Evolutionary conservation across 2,113 vertebrate species (phyloP), one percentile per base, ranked within the genome.

Genomic region (Callionymus lyra): DNA sequence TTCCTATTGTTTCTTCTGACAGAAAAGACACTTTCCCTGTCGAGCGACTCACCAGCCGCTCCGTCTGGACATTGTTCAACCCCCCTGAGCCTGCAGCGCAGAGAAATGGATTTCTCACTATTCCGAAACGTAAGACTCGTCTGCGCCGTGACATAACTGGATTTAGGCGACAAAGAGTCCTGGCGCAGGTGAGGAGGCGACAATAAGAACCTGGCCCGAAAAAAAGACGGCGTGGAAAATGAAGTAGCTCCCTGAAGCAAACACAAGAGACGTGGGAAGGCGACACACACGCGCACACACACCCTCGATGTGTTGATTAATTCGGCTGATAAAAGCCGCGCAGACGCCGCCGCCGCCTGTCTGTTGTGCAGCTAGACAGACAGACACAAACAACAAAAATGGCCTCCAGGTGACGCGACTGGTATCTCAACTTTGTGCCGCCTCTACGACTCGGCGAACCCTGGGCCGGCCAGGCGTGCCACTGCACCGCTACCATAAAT

Each of bases 391-490:
- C 50, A 56, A 63, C 50, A 50, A 65, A 47, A 49, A 52, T 37
- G 55, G 12, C 59, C 52, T 60, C 82, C 76, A 66, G 46, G 63
- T 70, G 82, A 84, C 53, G 45, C 63, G 70, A 78, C 81, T 85
- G 86, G 72, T 81, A 84, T 77, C 83, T 87, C 85, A 73, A 81
- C 84, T 76, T 85, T 87, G 86, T 81, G 86, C 58, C 60, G 61
- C 62, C 85, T 73, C 89, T 89, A 90, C 44, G 74, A 59, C 48
- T 75, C 85, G 86, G 88, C 82, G 82, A 82, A 84, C 83, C 83
- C n/a, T n/a, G n/a, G 62, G 74, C 82, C 82, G 85, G 85, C 81
- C 85, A 79, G 53, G 78, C 82, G 75, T 68, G 62, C 74, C 73
- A 72, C 76, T 77, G 68, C 59, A 61, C 68, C 53, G 72, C 68